Evolutionary conservation across 1,140 invertebrate species (phyloP).

Genomic region (Orchesella cincta): DNA sequence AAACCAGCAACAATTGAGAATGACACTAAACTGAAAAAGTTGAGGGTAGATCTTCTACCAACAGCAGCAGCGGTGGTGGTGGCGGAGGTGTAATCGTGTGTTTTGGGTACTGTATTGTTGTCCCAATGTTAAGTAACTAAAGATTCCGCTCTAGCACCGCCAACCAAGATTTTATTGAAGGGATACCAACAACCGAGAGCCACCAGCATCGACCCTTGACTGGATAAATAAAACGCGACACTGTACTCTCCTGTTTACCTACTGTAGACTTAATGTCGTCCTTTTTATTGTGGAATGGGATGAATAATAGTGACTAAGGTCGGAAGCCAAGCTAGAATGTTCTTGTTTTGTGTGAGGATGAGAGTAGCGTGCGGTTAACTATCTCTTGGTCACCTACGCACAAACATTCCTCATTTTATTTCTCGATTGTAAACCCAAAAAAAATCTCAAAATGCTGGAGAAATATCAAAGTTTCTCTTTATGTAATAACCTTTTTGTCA

Average conservation of each 20-base stretch:
- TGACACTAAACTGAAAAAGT: not conserved
- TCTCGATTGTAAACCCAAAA: not conserved
- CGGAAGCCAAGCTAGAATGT: constrained; percentile 3
- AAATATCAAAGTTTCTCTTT: not conserved
- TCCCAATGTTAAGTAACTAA: constrained; percentile 19
- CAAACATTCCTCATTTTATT: constrained; percentile 19
- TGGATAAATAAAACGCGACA: constrained; percentile 27
- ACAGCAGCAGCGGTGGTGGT: not conserved
- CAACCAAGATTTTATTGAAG: constrained; percentile 16
- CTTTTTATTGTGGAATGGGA: constrained; percentile 4
- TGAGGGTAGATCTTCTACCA: too few species aligned
- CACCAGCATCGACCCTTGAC: constrained; percentile 29
- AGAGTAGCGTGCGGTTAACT: constrained; percentile 15
- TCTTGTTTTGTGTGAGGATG: not conserved
- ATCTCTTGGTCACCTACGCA: constrained; percentile 9
- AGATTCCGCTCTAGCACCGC: constrained; percentile 20
- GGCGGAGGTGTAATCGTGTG: constrained; percentile 27
- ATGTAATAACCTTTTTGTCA: not conserved
- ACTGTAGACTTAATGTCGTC: constrained; percentile 13
- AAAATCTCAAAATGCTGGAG: not conserved
- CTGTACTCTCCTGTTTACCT: not conserved
- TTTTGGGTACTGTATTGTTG: constrained; percentile 21
- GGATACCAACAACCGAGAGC: constrained; percentile 16
- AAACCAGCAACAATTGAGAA: not conserved
- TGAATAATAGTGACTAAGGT: constrained; percentile 26